Evolutionary conservation across 2,888 invertebrate genomes (phyloP), one percentile per base, ranked within the genome.

Genomic region (Tridacna gigas): DNA sequence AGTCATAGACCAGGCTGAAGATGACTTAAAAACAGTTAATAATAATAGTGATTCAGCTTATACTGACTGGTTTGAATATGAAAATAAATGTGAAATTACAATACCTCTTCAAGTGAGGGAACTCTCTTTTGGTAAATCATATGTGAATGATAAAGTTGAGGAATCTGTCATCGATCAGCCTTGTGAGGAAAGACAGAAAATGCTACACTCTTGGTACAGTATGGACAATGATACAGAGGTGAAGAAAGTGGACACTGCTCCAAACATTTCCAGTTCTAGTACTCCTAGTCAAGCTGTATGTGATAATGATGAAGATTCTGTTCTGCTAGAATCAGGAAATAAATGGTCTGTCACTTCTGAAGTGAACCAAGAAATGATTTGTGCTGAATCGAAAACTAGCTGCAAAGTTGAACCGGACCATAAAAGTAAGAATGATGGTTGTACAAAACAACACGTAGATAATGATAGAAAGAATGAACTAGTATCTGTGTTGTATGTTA

Each of bases 21-120:
- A 11, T 56, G 56, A 56, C 15, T 56, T 56, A 20, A 56, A 56
- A 3, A 20, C 2, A 20, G 11, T 20, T 5, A 11, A 5, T 9
- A 20, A 20, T 56, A 20, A 20, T 56, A 20, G 11, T 56, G 56
- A 56, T 56, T 56, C 56, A 3, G 15, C 56, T 56, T 1, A 20
- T 56, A 56, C 67, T 47, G 66, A 86, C 74, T 86, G 86, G 86
- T 86, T 86, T 82, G 86, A 86, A 56, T 86, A 84, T 84, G 82
- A 80, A 63, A 77, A 67, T 77, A 63, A 80, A 60, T 75, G 66
- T 77, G 65, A 60, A 51, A 82, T 75, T 74, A 61, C 73, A 63
- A 78, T 79, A 66, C 82, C 81, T 11, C 65, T 83, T 51, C 28
- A 47, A 20, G 45, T 66, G 25, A 45, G 48, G 13, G 26, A 9